These are phyloP conservation scores for Apis mellifera DNA, from an alignment of 1,140 invertebrate genomes.

Conservation along the genomic window DNA sequence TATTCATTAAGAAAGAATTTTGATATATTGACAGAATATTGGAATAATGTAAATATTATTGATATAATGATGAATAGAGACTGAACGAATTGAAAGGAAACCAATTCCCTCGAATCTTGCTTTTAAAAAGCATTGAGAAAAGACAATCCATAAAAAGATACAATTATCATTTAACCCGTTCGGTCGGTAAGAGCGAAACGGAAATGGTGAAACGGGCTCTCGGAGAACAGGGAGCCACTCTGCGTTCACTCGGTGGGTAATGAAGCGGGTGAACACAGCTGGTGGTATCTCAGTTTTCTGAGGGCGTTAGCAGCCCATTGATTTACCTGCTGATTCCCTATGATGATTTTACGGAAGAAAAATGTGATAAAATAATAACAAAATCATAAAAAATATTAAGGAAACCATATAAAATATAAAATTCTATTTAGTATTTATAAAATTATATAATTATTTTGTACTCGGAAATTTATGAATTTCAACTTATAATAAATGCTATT, in stretches of 20 bases:
- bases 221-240: conserved; percentile 93
- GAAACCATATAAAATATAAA: no score
- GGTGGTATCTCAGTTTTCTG: conserved; percentile 96
- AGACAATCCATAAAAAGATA: neutral
- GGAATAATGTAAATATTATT: neutral
- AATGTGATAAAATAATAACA: neutral
- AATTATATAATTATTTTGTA: neutral
- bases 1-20: neutral
- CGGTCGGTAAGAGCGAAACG: conserved; percentile 58
- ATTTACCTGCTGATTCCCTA: conserved; percentile 34
- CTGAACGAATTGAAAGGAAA: no score
- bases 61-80: neutral
- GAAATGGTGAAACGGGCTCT: conserved; percentile 64
- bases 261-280: conserved; percentile 96
- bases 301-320: conserved; percentile 70
- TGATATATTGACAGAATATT: neutral
- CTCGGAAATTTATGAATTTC: neutral
- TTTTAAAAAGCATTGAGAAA: neutral
- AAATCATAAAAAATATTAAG: neutral
- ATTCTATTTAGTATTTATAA: neutral
- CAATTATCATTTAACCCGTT: conserved; percentile 19
- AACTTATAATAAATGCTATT: neutral
- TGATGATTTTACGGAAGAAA: neutral
- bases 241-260: conserved; percentile 92
- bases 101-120: no score